These are phyloP conservation scores for Eublepharis macularius DNA, from an alignment of 2,113 vertebrate species.

Conservation along the genomic window DNA sequence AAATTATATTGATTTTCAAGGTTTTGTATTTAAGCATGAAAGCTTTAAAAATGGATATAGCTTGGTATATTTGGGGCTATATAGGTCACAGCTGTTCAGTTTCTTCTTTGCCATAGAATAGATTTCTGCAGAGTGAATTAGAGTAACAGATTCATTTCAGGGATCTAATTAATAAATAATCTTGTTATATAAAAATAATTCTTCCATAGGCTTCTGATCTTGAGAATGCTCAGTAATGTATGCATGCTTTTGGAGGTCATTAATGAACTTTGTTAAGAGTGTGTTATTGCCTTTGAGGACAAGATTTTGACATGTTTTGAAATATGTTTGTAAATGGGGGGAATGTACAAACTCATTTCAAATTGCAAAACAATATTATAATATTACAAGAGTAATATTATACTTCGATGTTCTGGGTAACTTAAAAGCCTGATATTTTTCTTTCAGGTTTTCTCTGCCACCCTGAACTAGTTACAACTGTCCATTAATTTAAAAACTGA, in stretches of 20 bases:
- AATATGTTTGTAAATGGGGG: neutral
- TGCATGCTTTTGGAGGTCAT: neutral
- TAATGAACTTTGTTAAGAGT: neutral
- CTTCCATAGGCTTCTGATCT: neutral
- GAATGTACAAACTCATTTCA: neutral
- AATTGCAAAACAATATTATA: neutral
- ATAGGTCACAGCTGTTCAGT: neutral
- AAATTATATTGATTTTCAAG: neutral
- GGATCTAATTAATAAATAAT: neutral
- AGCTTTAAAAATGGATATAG: rapidly evolving
- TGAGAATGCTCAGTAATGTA: neutral
- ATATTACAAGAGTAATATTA: neutral
- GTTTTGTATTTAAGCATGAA: neutral
- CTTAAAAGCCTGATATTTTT: neutral
- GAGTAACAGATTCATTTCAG: neutral
- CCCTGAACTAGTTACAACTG: neutral
- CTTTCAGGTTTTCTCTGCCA: neutral
- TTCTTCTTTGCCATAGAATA: neutral
- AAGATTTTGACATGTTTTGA: neutral
- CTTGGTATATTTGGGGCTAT: neutral
- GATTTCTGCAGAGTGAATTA: neutral
- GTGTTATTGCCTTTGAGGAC: neutral
- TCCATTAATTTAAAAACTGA: conserved; percentile 19
- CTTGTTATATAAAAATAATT: neutral
- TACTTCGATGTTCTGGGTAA: neutral